Evolutionary conservation across 2,113 vertebrate species (phyloP).

Genomic region (Scalopus aquaticus): DNA sequence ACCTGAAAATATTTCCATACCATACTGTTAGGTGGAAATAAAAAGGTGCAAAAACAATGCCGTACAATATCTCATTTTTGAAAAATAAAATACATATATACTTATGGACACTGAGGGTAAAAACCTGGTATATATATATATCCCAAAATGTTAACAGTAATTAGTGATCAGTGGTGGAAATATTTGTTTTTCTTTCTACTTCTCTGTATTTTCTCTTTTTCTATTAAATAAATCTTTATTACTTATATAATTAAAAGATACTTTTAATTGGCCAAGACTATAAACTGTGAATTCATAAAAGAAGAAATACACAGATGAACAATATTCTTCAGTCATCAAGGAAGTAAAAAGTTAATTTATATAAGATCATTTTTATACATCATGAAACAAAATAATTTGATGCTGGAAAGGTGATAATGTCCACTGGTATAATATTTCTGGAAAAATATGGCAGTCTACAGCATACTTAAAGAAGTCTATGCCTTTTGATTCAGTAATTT

Average conservation of each 20-base stretch:
- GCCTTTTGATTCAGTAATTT: neutral
- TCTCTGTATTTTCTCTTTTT: constrained; percentile 11
- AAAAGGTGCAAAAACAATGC: neutral
- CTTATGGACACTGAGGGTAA: neutral
- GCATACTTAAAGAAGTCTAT: neutral
- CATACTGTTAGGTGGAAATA: constrained; percentile 17
- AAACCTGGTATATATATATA: neutral
- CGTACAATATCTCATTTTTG: neutral
- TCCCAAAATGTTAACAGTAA: neutral
- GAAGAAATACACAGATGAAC: neutral
- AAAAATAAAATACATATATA: neutral
- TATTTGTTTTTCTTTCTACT: neutral
- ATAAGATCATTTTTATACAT: neutral
- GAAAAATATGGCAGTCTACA: neutral
- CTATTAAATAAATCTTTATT: constrained; percentile 11
- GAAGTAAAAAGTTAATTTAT: neutral
- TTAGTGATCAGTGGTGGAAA: neutral
- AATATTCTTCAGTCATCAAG: neutral
- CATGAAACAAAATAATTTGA: neutral
- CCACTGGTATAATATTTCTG: neutral
- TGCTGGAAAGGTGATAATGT: neutral
- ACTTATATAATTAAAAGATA: neutral
- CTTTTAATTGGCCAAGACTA: neutral
- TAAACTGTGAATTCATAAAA: neutral
- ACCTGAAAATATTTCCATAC: constrained; percentile 3